Evolutionary conservation across 1,140 invertebrate genomes (phyloP), one percentile per base, ranked within the genome.

Genomic region (Cryptotermes secundus): DNA sequence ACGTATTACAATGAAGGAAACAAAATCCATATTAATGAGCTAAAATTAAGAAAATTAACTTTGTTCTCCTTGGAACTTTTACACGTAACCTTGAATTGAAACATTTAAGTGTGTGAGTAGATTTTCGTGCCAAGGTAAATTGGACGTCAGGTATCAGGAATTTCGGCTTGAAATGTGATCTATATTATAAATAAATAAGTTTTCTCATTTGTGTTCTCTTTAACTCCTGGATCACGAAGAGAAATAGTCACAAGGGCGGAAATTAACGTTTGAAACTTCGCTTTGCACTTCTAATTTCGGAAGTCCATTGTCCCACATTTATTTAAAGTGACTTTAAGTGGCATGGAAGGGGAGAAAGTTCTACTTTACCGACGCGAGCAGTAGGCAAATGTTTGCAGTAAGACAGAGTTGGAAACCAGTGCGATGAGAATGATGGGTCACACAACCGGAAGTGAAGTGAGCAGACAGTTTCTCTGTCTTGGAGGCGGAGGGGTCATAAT

Each of bases 291-390:
- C 59, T 72, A 26, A 72, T 72, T 72, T 72, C 59, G 59, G 59
- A 72, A 72, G 59, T 31, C 59, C 59, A 72, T 72, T 72, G 59
- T 72, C 59, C 59, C 59, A 72, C 59, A 72, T 72, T 72, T 72
- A 72, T 72, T 72, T 72, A 31, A 72, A 72, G 59, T 72, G 26
- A 72, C 59, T 72, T 72, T 4, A 59, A 59, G 12, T 59, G n/a
- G n/a, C n/a, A 22, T 72, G 59, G 31, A n/a, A 2, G 59, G n/a
- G 59, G 26, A n/a, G 53, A 31, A 19, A 31, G 59, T 31, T 72
- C 19, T 72, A 31, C 59, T 9, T 72, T 7, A 16, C 26, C 2
- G 14, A 72, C 10, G 59, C 3, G 59, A 72, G 7, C 14, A 72
- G 26, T 26, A 72, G 59, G 59, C 1, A 72, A 72, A 72, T n/a